Percentiles rank a stretch among this genome's conserved stretches.
Evolutionary conservation across 1,140 invertebrate genomes (phyloP).

Genomic region (Neuroterus valhalla): DNA sequence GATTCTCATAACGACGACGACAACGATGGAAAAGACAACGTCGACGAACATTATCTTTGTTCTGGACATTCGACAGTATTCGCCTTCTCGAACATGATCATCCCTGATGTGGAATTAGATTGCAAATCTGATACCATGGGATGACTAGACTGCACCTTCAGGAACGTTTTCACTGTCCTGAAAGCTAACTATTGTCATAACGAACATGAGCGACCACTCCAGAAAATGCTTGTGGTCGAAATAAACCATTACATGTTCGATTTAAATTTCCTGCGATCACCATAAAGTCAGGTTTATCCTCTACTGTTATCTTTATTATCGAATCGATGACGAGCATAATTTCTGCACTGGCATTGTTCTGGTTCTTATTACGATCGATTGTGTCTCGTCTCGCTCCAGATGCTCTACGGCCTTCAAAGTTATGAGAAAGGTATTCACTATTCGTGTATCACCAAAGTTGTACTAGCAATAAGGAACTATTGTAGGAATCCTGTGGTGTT

Average conservation of each 20-base stretch:
- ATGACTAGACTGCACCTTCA: not conserved
- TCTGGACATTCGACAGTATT: slow-evolving; percentile 21
- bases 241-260: too few species aligned
- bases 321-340: too few species aligned
- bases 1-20: slow-evolving; percentile 46
- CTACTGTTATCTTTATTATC: too few species aligned
- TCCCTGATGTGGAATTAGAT: slow-evolving; percentile 18
- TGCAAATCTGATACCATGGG: not conserved
- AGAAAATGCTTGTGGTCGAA: too few species aligned
- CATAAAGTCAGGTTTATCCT: too few species aligned
- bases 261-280: too few species aligned
- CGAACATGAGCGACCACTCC: too few species aligned
- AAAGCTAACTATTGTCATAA: too few species aligned
- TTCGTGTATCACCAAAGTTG: slow-evolving; percentile 2
- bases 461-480: not conserved
- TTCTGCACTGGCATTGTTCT: not conserved
- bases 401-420: not conserved
- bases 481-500: slow-evolving; percentile 32
- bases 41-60: slow-evolving; percentile 8
- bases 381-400: not conserved
- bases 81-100: not conserved
- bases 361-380: not conserved
- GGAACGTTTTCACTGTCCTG: not conserved
- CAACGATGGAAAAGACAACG: slow-evolving; percentile 35
- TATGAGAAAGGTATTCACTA: not conserved